These are phyloP conservation scores for Cettia cetti DNA, from an alignment of 2,113 vertebrate species.

Conservation along the genomic window DNA sequence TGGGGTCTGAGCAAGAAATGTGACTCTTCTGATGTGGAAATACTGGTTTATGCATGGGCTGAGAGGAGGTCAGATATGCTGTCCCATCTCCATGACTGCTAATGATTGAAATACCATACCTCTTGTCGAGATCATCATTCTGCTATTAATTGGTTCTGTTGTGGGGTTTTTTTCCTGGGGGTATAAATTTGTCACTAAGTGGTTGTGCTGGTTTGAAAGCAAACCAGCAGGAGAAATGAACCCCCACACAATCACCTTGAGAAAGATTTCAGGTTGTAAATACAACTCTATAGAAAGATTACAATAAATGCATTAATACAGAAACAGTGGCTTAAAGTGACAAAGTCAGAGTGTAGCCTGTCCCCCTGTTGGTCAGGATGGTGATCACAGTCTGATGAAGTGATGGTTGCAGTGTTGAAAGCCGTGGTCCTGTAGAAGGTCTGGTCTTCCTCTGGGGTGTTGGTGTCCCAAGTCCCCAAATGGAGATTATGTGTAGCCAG, in stretches of 20 bases:
- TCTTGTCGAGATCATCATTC: not conserved
- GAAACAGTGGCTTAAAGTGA: not conserved
- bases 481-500: accelerated
- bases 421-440: not conserved
- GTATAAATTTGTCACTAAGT: not conserved
- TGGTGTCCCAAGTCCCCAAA: not conserved
- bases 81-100: not conserved
- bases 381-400: not conserved
- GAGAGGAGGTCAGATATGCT: not conserved
- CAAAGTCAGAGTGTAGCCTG: not conserved
- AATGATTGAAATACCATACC: not conserved
- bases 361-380: not conserved
- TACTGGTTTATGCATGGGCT: not conserved
- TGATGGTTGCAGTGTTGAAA: not conserved
- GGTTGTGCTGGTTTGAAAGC: not conserved
- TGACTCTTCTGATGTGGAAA: not conserved
- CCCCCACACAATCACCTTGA: not conserved
- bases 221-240: not conserved
- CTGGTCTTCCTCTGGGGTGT: not conserved
- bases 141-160: not conserved
- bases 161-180: not conserved
- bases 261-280: not conserved
- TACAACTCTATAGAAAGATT: not conserved
- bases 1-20: not conserved
- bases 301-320: not conserved